Conservation (phyloP, 2,888 invertebrate species). For the Ophion costatus region DNA sequence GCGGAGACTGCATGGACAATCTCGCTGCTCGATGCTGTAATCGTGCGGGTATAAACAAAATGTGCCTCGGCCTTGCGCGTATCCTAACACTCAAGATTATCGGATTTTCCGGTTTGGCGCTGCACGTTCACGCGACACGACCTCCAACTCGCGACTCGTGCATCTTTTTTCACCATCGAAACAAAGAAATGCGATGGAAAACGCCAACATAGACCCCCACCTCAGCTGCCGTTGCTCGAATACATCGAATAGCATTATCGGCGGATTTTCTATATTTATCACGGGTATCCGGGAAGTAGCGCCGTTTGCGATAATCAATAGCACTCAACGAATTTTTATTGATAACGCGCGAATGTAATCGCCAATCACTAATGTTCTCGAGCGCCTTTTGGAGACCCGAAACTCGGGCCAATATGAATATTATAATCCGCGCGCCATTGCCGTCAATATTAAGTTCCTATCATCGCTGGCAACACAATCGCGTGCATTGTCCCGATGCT, state of each 20-base stretch:
- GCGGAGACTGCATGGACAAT: not conserved
- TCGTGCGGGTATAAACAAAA: not conserved
- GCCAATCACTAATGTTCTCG: too few species aligned
- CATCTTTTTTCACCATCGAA: not conserved
- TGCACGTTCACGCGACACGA: too few species aligned
- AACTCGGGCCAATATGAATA: too few species aligned
- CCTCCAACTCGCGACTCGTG: too few species aligned
- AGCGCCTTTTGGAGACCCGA: too few species aligned
- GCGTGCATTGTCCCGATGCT: conserved; percentile 30
- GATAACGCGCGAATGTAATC: not conserved
- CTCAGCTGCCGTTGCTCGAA: not conserved
- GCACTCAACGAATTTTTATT: not conserved
- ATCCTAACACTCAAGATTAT: not conserved
- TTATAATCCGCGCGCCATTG: conserved; percentile 14
- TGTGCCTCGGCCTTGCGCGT: not conserved
- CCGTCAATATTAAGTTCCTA: conserved; percentile 31
- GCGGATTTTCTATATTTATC: not conserved
- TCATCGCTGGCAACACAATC: conserved; percentile 28
- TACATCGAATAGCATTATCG: not conserved
- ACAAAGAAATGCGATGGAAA: not conserved
- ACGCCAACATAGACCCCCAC: not conserved
- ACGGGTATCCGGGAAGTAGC: not conserved
- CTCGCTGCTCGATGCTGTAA: not conserved
- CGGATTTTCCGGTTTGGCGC: too few species aligned
- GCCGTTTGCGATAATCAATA: not conserved